Base-by-base conservation (phyloP, 37 sponge, comb jelly and placozoan species). In the Tethya wilhelma region DNA sequence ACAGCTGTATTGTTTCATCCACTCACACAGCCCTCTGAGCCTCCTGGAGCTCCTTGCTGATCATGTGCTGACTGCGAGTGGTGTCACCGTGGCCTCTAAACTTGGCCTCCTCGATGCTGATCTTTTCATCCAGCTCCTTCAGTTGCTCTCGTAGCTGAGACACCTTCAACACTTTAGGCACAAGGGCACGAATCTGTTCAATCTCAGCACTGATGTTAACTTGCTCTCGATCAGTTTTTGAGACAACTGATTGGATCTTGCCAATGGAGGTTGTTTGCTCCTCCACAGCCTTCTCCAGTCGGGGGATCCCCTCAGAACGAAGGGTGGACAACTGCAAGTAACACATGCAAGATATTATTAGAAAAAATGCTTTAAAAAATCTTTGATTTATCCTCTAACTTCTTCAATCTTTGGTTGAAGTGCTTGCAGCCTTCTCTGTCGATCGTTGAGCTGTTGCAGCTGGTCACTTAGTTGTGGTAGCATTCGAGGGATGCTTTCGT, bases 361-460 rank as follows among this genome's bases (percentile, higher is more conserved):
- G 26, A 58, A 4, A 58, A 9, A 28, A 9, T 4, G 26, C 14
- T 28, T 58, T 28, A 58, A 4, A 9, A 4, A 58, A 58, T 34
- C 31, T 19, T 4, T 30, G 38, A 65, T 3, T 65, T 5, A 36
- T 2, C 6, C 43, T 12, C 77, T 45, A 14, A 86, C 92, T 45
- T 91, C 88, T 36, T 86, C 74, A 33, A 79, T 91, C 62, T 82
- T 83, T 25, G 82, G 89, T 56, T 62, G 49, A 44, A 92, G 85
- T 63, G 79, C 75, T n/a, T 80, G 80, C 22, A 92, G 64, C 17
- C 34, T 56, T 49, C 53, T 79, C 74, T 87, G 93, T 38, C 56
- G 74, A 55, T 69, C 69, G 42, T 84, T 80, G 25, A 84, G 76
- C 28, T 70, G 44, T 2, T 68, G 74, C 34, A 87, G 56, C 29